These are phyloP conservation scores for Spodoptera picta DNA, from an alignment of 2,888 invertebrate genomes.

Conservation along the genomic window DNA sequence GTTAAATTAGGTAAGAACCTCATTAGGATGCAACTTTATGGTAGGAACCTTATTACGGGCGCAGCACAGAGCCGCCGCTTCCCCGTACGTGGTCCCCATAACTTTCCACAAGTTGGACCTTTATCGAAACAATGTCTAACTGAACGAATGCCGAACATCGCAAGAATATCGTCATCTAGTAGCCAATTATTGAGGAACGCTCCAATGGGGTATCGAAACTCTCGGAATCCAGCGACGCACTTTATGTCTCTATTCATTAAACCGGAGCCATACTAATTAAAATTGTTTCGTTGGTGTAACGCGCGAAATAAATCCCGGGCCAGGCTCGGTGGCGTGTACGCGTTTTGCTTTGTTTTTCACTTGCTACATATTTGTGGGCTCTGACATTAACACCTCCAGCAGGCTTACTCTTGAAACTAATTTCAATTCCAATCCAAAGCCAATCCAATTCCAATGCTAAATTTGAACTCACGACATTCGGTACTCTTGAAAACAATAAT, in stretches of 20 bases:
- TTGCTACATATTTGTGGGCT: slow-evolving; percentile 76
- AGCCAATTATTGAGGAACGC: slow-evolving; percentile 78
- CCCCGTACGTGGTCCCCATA: slow-evolving; percentile 53
- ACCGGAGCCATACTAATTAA: slow-evolving; percentile 77
- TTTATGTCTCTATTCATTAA: slow-evolving; percentile 83
- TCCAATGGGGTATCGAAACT: slow-evolving; percentile 68
- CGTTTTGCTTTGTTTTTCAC: slow-evolving; percentile 69
- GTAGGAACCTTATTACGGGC: slow-evolving; percentile 31
- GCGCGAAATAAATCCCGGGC: slow-evolving; percentile 73
- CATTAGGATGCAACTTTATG: slow-evolving; percentile 42
- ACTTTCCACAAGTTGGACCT: slow-evolving; percentile 46
- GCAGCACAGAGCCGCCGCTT: slow-evolving; percentile 41
- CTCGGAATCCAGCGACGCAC: slow-evolving; percentile 64
- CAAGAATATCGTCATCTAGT: slow-evolving; percentile 76
- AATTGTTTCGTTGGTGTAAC: slow-evolving; percentile 75
- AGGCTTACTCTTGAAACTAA: too few relatives aligned
- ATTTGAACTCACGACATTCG: too few relatives aligned
- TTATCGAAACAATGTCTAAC: slow-evolving; percentile 62
- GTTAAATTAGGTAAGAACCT: slow-evolving; percentile 52
- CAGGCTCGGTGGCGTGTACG: slow-evolving; percentile 63
- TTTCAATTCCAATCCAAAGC: too few relatives aligned
- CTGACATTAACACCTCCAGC: slow-evolving; percentile 73
- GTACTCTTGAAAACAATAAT: too few relatives aligned
- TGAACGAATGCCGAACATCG: slow-evolving; percentile 67
- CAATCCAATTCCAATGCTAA: too few relatives aligned